A percentile compares a stretch with the other conserved stretches of the same genome.
These are phyloP conservation scores for Cerastoderma edule DNA, from an alignment of 2,888 invertebrate species.

Conservation along the genomic window DNA sequence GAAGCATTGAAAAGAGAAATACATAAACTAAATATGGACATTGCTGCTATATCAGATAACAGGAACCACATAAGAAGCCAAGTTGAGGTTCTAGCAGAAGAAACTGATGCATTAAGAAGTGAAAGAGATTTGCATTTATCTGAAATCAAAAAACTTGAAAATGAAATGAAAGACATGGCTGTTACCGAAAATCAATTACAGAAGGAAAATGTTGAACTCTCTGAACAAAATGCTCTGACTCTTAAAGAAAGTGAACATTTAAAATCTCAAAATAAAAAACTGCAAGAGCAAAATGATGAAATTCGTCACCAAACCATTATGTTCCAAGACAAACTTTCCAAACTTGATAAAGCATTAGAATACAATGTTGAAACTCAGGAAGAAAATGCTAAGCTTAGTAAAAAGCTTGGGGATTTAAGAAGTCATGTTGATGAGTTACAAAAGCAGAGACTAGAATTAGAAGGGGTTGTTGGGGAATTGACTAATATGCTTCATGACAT, in stretches of 20 bases:
- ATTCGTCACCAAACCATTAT: conserved; percentile 20
- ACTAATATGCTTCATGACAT: conserved; percentile 57
- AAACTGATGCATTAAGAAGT: conserved; percentile 37
- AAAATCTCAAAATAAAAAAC: conserved; percentile 13
- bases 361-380: conserved; percentile 26
- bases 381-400: conserved; percentile 38
- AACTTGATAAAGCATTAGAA: conserved; percentile 38
- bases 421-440: conserved; percentile 30
- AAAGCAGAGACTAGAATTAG: conserved; percentile 43
- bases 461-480: conserved; percentile 45
- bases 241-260: conserved; percentile 27
- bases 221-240: conserved; percentile 4
- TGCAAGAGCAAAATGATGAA: conserved; percentile 29
- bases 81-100: conserved; percentile 54
- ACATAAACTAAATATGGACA: conserved; percentile 32
- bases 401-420: conserved; percentile 36
- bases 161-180: conserved; percentile 16
- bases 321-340: conserved; percentile 38
- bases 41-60: conserved; percentile 52
- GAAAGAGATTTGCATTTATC: conserved; percentile 23
- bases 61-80: conserved; percentile 54
- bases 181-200: conserved; percentile 1
- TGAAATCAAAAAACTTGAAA: conserved; percentile 21
- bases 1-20: conserved; percentile 43
- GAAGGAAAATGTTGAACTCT: conserved; percentile 5